Percentiles rank a stretch among this genome's conserved stretches.
These are phyloP conservation scores for Tinamus major DNA, from an alignment of 2,797 vertebrate species.

Conservation along the genomic window DNA sequence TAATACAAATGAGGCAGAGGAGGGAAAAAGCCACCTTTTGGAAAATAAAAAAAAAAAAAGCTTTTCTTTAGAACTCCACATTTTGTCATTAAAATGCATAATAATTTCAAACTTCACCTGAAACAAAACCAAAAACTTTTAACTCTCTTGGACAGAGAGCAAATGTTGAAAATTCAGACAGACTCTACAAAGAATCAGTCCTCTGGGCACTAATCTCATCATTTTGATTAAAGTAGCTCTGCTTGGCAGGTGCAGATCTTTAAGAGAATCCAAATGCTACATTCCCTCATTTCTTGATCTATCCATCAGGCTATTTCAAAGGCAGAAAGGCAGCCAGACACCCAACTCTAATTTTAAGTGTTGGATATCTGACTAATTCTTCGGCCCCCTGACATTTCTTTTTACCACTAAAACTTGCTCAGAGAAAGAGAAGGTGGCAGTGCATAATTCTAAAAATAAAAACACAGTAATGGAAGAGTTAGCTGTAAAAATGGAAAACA, in stretches of 20 bases:
- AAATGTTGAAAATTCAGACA: background rate
- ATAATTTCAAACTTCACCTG: background rate
- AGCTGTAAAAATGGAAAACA: background rate
- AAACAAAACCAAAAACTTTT: background rate
- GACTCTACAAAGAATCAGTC: background rate
- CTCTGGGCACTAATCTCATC: background rate
- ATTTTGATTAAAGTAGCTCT: background rate
- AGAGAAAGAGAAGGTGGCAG: background rate
- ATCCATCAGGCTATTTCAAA: background rate
- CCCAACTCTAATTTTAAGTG: background rate
- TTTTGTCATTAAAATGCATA: background rate
- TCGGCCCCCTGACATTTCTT: background rate
- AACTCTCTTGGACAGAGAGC: background rate
- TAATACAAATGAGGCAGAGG: background rate
- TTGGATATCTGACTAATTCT: accelerated
- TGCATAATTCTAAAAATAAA: background rate
- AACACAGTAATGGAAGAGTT: background rate
- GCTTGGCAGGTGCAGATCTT: background rate
- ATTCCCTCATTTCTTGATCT: background rate
- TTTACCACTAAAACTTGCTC: background rate
- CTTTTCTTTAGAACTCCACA: accelerated
- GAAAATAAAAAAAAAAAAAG: background rate
- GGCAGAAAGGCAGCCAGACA: background rate
- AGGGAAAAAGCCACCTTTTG: background rate
- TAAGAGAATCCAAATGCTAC: background rate